These are phyloP conservation scores for Pandemis heparana DNA, from an alignment of 2,888 invertebrate species.

Conservation along the genomic window DNA sequence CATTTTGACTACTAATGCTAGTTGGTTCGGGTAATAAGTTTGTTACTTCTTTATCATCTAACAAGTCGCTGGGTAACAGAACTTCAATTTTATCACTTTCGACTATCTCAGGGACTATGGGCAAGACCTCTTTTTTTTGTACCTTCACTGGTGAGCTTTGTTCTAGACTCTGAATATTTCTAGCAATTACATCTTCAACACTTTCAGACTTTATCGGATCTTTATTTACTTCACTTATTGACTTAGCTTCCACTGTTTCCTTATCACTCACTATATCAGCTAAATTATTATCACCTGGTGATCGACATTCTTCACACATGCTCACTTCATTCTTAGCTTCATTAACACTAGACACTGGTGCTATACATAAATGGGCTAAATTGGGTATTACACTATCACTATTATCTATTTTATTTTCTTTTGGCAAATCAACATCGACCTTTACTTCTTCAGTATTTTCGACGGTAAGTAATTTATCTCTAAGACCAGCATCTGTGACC, in stretches of 20 bases:
- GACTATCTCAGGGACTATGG: conserved; percentile 19
- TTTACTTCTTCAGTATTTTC: conserved; percentile 21
- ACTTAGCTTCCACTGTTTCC: conserved; percentile 74
- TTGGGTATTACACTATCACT: conserved; percentile 74
- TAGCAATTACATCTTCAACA: conserved; percentile 30
- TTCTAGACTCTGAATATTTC: conserved; percentile 30
- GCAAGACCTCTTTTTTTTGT: conserved; percentile 31
- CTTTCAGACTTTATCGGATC: conserved; percentile 31
- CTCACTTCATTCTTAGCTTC: conserved; percentile 69
- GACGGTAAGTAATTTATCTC: conserved; percentile 25
- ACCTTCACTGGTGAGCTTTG: conserved; percentile 36
- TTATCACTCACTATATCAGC: conserved; percentile 66
- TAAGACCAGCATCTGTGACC: conserved; percentile 7
- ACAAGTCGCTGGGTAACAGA: conserved; percentile 25
- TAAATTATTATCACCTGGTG: conserved; percentile 77
- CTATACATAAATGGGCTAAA: conserved; percentile 76
- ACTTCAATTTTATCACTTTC: conserved; percentile 20
- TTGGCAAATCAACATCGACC: conserved; percentile 68
- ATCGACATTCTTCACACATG: conserved; percentile 77
- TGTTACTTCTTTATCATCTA: conserved; percentile 21
- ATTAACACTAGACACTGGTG: conserved; percentile 77
- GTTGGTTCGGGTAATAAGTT: conserved; percentile 8
- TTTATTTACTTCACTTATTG: conserved; percentile 57
- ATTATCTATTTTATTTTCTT: conserved; percentile 66
- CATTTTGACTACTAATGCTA: conserved; percentile 31